Base-by-base conservation (phyloP, 2,113 vertebrate species). In the Ceyx cyanopectus region DNA sequence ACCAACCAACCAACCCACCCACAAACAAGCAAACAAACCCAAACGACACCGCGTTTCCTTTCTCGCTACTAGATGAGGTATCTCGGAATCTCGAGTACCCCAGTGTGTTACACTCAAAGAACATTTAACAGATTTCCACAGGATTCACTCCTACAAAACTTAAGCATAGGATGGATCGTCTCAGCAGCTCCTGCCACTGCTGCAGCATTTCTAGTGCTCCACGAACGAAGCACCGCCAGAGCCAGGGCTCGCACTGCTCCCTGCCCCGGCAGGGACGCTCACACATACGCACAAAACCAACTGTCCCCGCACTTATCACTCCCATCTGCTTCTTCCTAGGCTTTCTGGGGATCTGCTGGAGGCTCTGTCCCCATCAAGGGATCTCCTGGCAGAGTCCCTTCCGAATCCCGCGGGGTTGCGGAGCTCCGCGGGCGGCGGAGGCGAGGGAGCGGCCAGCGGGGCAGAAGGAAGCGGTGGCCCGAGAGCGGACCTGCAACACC, bases 231-330 rank as follows among this genome's bases (percentile, higher is more conserved):
- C 5, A 24, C 60, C 15, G 46, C 12, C 65, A 12, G 56, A 10
- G 26, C 5, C 24, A 6, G 56, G 24, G 81, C 68, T 66, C 34
- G 70, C 43, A 72, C 50, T 8, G n/a, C 20, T 43, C 53, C 56
- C 68, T 14, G 67, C 10, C 58, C 62, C 37, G 20, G 4, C 8
- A 13, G 41, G 67, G 67, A 90, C 84, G 51, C 57, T 51, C 97
- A 97, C 97, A 93, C 97, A 79, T 96, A 86, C 95, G 92, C 95
- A 88, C 63, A 7, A 7, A 32, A 0, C 22, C 81, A 9, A 7
- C 43, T 90, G 97, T 91, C 95, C 96, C 97, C 90, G 81, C 84
- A 89, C 97, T 98, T 97, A 98, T 98, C 97, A 48, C 69, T 97
- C 96, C 40, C 84, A 80, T 75, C 95, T 72, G 84, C 88, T 96